These are phyloP conservation scores for Elymnias hypermnestra DNA, from an alignment of 1,140 invertebrate genomes.

Conservation along the genomic window DNA sequence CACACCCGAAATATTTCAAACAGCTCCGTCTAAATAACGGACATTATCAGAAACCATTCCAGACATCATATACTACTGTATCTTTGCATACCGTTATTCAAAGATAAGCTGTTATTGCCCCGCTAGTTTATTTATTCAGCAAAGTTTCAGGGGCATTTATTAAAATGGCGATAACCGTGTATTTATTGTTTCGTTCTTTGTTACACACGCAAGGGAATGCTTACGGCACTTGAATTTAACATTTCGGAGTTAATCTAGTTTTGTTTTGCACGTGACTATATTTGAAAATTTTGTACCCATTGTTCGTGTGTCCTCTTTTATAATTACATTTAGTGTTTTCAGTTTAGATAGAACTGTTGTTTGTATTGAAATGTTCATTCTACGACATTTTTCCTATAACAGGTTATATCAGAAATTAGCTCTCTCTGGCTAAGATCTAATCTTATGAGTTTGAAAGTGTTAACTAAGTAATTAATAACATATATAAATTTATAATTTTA, in stretches of 20 bases:
- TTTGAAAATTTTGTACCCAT: conserved; percentile 2
- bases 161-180: conserved; percentile 67
- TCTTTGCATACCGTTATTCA: conserved; percentile 14
- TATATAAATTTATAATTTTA: too few relatives aligned
- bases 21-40: too few relatives aligned
- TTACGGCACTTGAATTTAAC: conserved; percentile 20
- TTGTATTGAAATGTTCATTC: too few relatives aligned
- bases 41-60: conserved; percentile 5
- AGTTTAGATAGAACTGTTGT: too few relatives aligned
- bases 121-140: conserved; percentile 46
- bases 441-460: too few relatives aligned
- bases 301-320: too few relatives aligned
- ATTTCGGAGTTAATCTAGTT: conserved; percentile 16
- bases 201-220: conserved; percentile 47
- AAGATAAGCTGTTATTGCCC: conserved; percentile 52
- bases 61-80: conserved; percentile 21
- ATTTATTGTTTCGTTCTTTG: conserved; percentile 62
- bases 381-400: too few relatives aligned
- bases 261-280: conserved; percentile 4
- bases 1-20: too few relatives aligned
- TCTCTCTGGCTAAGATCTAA: too few relatives aligned
- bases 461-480: too few relatives aligned
- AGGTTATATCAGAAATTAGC: too few relatives aligned
- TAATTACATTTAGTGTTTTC: too few relatives aligned
- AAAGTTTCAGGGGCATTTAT: conserved; percentile 59